Percentiles rank a stretch among this genome's conserved stretches.
Conservation (phyloP, 2,888 invertebrate genomes). For the Spodoptera exigua region DNA sequence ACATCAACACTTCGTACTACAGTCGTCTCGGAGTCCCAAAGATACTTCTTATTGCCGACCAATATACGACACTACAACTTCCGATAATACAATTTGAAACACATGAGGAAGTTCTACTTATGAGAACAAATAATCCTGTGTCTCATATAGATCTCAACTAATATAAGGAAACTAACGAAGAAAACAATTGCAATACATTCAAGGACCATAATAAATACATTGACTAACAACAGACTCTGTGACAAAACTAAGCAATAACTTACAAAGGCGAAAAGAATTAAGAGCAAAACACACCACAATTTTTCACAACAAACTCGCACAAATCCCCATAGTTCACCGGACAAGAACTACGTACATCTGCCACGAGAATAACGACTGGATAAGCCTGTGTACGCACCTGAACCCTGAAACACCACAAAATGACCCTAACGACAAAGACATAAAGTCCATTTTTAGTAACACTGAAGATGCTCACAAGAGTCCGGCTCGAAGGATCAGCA, state of each 20-base stretch:
- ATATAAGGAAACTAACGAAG: constrained; percentile 19
- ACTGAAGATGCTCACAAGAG: constrained; percentile 60
- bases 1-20: constrained; percentile 18
- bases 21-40: constrained; percentile 15
- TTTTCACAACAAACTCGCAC: constrained; percentile 55
- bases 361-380: constrained; percentile 77
- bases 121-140: constrained; percentile 25
- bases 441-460: constrained; percentile 68
- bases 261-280: constrained; percentile 51
- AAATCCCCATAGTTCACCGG: constrained; percentile 71
- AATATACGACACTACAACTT: constrained; percentile 16
- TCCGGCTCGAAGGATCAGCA: constrained; percentile 79
- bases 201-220: not conserved
- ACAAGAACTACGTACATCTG: constrained; percentile 70
- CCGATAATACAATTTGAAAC: constrained; percentile 18
- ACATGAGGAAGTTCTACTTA: constrained; percentile 25
- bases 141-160: constrained; percentile 28
- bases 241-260: constrained; percentile 31
- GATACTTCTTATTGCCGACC: constrained; percentile 26
- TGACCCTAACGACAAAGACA: constrained; percentile 63
- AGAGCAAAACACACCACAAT: constrained; percentile 43
- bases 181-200: constrained; percentile 24
- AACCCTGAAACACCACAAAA: constrained; percentile 60
- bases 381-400: constrained; percentile 80
- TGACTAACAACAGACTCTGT: constrained; percentile 13